Evolutionary conservation across 2,113 vertebrate species (phyloP), one percentile per base, ranked within the genome.

Genomic region (Meriones unguiculatus): DNA sequence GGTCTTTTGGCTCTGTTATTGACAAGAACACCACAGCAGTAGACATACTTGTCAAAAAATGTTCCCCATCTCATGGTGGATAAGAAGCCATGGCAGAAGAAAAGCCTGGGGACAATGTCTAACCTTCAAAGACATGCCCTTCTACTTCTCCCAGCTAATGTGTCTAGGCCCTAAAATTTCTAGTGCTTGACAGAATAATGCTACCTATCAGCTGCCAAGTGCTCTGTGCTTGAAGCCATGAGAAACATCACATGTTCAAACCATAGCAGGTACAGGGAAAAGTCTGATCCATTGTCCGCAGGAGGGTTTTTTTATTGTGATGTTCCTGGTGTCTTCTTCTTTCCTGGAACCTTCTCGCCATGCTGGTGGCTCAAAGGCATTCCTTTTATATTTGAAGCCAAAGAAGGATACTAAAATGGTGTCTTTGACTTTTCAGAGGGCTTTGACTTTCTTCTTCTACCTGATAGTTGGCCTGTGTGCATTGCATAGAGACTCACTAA

Each of bases 331-430:
- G 6, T 30, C 65, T 59, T 57, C 0, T 52, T 76, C 41, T 70
- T 92, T 86, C 32, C 57, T 38, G 81, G 41, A 57, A 41, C 13
- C 11, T 13, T 17, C 3, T 38, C 1, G 13, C 6, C 30, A 10
- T 0, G 1, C 0, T 62, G 15, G 7, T 24, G 54, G 5, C 13
- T 59, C 24, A 0, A 18, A 7, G 41, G 32, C 0, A 5, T 14
- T 88, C 24, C 28, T 52, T 82, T 18, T n/a, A 22, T 8, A 32
- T 15, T 64, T 17, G 1, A 38, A 38, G 30, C 41, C 72, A 32
- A 50, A 18, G 32, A 10, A 3, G 3, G 30, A 22, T 52, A 30
- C 32, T 41, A 20, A 81, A 10, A 67, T 57, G 24, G 3, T 57
- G 72, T 65, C 77, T 20, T 10, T 25, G 11, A 35, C 46, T 32